These are phyloP conservation scores for Rhincodon typus DNA, from an alignment of 2,797 vertebrate species.

Conservation along the genomic window DNA sequence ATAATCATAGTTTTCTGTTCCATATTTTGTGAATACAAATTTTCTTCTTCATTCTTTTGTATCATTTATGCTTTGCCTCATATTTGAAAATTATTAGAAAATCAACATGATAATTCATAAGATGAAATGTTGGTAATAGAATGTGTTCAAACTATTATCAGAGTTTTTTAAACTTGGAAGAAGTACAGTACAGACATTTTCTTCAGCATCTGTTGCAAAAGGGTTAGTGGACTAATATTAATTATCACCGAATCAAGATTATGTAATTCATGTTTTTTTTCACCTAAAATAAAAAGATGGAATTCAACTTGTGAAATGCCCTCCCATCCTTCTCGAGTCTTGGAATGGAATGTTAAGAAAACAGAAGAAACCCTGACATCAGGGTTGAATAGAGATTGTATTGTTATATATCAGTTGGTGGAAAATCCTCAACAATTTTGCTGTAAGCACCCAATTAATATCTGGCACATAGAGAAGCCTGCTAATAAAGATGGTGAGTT, in stretches of 20 bases:
- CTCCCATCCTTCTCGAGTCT: not conserved
- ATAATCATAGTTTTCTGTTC: not conserved
- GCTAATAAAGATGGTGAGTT: not conserved
- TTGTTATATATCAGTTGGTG: not conserved
- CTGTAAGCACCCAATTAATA: not conserved
- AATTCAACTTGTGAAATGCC: not conserved
- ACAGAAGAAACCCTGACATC: not conserved
- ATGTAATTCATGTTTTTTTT: not conserved
- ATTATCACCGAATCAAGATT: not conserved
- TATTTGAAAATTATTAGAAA: constrained; percentile 2
- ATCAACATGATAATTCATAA: not conserved
- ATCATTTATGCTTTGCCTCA: not conserved
- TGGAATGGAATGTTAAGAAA: not conserved
- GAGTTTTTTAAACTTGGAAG: not conserved
- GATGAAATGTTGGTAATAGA: not conserved
- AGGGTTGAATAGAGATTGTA: too few relatives aligned
- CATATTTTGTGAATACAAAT: not conserved
- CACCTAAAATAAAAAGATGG: not conserved
- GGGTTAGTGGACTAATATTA: not conserved
- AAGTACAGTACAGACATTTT: not conserved
- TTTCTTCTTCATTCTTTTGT: not conserved
- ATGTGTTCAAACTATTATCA: not conserved
- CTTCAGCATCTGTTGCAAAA: not conserved
- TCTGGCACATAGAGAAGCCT: not conserved
- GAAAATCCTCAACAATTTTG: not conserved